These are phyloP conservation scores for Leptodactylus fuscus DNA, from an alignment of 2,113 vertebrate species.

Conservation along the genomic window DNA sequence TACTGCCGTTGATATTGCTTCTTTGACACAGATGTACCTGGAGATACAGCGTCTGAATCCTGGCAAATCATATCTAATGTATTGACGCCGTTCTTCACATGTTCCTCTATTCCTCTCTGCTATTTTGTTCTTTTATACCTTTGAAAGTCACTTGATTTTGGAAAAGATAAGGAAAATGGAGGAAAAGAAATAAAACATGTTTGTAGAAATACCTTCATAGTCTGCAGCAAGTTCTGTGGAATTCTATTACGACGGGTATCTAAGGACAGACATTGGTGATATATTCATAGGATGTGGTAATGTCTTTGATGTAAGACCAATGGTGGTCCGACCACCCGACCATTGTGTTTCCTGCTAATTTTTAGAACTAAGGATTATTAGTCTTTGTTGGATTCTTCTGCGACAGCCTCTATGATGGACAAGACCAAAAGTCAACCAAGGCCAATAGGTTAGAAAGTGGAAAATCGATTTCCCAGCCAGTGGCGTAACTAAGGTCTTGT, in stretches of 20 bases:
- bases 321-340: not conserved
- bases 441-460: too few species aligned
- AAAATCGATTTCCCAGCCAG: too few species aligned
- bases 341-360: too few species aligned
- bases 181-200: not conserved
- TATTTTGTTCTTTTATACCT: not conserved
- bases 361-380: too few species aligned
- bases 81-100: not conserved
- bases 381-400: too few species aligned
- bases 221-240: constrained; percentile 24
- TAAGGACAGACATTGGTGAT: not conserved
- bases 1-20: not conserved
- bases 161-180: not conserved
- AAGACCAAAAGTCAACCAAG: too few species aligned
- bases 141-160: not conserved
- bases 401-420: too few species aligned
- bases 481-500: too few species aligned
- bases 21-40: constrained; percentile 39
- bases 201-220: constrained; percentile 6
- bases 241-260: not conserved
- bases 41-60: constrained; percentile 7
- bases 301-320: not conserved
- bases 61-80: not conserved
- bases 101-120: not conserved
- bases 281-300: too few species aligned